Conservation (phyloP, 2,113 vertebrate species). For the Apaloderma vittatum region DNA sequence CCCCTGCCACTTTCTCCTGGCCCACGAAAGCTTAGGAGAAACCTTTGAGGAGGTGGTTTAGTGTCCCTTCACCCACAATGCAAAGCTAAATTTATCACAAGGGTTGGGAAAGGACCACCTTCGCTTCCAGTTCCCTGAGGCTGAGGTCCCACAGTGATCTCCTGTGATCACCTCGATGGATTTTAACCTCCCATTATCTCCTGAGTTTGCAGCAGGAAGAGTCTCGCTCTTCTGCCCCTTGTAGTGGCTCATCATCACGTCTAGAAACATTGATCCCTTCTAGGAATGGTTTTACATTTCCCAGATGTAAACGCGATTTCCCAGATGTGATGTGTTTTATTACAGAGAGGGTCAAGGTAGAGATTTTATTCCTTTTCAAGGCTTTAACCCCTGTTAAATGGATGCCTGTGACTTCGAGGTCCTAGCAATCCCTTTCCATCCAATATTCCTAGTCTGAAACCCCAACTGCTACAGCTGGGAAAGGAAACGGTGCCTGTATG, state of each 20-base stretch:
- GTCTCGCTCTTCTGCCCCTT: background rate
- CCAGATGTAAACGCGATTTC: background rate
- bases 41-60: background rate
- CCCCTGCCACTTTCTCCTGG: background rate
- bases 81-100: background rate
- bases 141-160: background rate
- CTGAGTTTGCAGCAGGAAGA: background rate
- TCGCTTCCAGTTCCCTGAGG: background rate
- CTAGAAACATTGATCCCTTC: background rate
- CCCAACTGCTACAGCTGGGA: background rate
- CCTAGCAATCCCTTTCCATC: background rate
- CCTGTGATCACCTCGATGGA: background rate
- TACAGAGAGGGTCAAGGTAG: background rate
- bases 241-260: background rate
- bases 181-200: background rate
- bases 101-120: background rate
- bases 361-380: background rate
- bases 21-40: background rate
- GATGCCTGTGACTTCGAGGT: background rate
- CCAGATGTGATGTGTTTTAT: background rate
- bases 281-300: background rate
- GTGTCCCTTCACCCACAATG: accelerated
- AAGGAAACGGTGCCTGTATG: accelerated
- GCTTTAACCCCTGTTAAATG: background rate
- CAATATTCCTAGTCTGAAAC: background rate